Base-by-base conservation (phyloP, 2,797 vertebrate species). In the Iguana delicatissima region DNA sequence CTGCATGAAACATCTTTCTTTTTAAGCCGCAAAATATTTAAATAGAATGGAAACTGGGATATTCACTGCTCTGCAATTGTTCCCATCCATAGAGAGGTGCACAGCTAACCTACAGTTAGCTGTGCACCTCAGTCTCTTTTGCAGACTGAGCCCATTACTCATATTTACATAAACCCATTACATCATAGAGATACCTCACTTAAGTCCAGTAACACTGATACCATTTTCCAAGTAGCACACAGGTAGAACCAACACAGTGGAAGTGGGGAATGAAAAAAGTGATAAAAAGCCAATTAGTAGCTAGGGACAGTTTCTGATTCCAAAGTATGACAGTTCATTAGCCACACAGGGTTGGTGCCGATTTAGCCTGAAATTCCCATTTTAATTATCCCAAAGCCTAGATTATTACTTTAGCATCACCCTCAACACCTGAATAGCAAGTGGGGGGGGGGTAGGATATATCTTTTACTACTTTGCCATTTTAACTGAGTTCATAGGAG, bases 311-410 rank as follows among this genome's bases (percentile, higher is more conserved):
- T 93, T 94, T 92, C 91, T 46, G 26, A 96, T 92, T 92, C 91
- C 74, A 89, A 96, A 90, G 77, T 84, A 94, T 90, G 82, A 2
- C 81, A 94, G 89, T 90, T 95, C 91, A 94, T 29, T 93, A 91
- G 94, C 93, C 96, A 80, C 79, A 80, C 92, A 12, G 85, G 93
- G 87, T 91, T 13, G 67, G 80, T 94, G 90, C 90, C 94, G 96
- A 96, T 84, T 95, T 67, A 91, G 89, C 93, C 91, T 92, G n/a
- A 96, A 93, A 95, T 93, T 35, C 89, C 88, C 72, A 93, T 93
- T 95, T 91, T 91, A 80, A 91, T 46, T 94, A 94, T 93, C 90
- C 83, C 90, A 88, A 94, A 89, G 87, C 90, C 95, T 96, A 84
- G 3, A 84, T 92, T 92, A 38, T 90, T 94, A 91, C 89, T 94